These are phyloP conservation scores for Lineus longissimus DNA, from an alignment of 1,140 invertebrate genomes.

Conservation along the genomic window DNA sequence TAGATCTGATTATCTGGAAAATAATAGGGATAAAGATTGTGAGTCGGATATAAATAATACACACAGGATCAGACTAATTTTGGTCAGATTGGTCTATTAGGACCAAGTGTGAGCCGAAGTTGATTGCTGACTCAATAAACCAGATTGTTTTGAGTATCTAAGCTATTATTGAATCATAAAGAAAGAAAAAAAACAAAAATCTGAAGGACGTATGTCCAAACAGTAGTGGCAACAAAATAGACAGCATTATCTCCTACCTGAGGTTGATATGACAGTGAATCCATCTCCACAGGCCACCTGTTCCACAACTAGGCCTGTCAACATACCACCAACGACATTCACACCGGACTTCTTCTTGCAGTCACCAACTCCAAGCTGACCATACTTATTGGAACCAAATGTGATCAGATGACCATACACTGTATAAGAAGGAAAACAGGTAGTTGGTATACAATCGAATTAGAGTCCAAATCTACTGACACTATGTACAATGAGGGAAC, in stretches of 20 bases:
- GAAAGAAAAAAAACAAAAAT: slow-evolving; percentile 21
- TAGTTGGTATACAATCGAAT: neutral
- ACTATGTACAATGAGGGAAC: neutral
- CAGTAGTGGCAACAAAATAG: neutral
- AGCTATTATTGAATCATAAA: neutral
- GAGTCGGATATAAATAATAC: neutral
- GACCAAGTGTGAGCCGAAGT: neutral
- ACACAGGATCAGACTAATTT: neutral
- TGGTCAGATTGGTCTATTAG: neutral
- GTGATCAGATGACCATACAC: slow-evolving; percentile 64
- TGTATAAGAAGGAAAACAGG: slow-evolving; percentile 27
- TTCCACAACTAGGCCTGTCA: slow-evolving; percentile 45
- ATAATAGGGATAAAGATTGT: neutral
- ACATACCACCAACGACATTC: slow-evolving; percentile 58
- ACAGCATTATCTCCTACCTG: neutral
- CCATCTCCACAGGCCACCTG: slow-evolving; percentile 62
- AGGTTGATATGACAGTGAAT: slow-evolving; percentile 65
- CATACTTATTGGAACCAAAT: slow-evolving; percentile 66
- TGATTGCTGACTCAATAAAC: neutral
- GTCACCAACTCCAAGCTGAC: slow-evolving; percentile 61
- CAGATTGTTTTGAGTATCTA: neutral
- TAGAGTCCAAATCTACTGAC: neutral
- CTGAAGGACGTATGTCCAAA: neutral
- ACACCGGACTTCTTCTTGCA: slow-evolving; percentile 54
- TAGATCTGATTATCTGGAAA: slow-evolving; percentile 47